Evolutionary conservation across 2,888 invertebrate species (phyloP).

Genomic region (Acleris holmiana): DNA sequence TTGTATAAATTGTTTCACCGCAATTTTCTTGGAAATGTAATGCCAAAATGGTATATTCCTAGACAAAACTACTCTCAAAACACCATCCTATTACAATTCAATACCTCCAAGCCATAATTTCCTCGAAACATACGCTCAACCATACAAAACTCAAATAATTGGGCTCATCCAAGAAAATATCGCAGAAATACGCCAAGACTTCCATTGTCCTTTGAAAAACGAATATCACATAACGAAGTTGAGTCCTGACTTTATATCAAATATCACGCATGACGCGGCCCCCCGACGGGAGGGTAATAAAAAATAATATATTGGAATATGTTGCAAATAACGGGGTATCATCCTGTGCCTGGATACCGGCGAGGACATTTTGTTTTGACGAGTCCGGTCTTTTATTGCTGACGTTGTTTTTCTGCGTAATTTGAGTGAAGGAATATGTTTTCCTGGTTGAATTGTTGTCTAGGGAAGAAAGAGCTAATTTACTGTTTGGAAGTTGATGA

Average conservation of each 20-base stretch:
- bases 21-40: too few relatives aligned
- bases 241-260: constrained; percentile 84
- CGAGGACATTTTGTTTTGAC: constrained; percentile 75
- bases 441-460: too few relatives aligned
- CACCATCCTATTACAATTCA: too few relatives aligned
- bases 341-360: constrained; percentile 75
- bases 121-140: background rate
- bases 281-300: constrained; percentile 78
- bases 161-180: constrained; percentile 76
- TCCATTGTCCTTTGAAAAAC: constrained; percentile 83
- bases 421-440: constrained; percentile 37
- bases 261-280: constrained; percentile 82
- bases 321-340: constrained; percentile 85
- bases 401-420: constrained; percentile 69
- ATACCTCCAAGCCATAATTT: too few relatives aligned
- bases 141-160: constrained; percentile 64
- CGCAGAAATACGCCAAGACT: constrained; percentile 77
- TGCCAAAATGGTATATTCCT: too few relatives aligned
- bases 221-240: constrained; percentile 84
- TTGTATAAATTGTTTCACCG: too few relatives aligned
- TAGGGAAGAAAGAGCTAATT: too few relatives aligned
- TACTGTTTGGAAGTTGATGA: too few relatives aligned
- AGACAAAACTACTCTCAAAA: too few relatives aligned
- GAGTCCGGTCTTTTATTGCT: constrained; percentile 80
- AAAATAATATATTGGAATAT: constrained; percentile 86